Evolutionary conservation across 2,888 invertebrate species (phyloP).

Genomic region (Amphipyra tragopoginis): DNA sequence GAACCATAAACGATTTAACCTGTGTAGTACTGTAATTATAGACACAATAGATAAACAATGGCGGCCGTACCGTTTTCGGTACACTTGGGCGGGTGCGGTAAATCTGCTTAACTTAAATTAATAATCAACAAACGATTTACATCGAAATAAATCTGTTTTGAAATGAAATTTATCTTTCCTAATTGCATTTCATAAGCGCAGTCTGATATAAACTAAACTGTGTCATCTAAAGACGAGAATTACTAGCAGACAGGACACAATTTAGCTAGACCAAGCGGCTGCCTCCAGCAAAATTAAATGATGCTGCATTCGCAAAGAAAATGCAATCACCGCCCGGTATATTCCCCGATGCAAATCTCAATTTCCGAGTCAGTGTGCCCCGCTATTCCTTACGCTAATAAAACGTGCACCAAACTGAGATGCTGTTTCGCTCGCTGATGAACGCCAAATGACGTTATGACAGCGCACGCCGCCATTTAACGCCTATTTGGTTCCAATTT

Average conservation of each 20-base stretch:
- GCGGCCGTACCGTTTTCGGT: too few relatives aligned
- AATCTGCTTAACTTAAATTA: too few relatives aligned
- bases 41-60: too few relatives aligned
- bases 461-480: slow-evolving; percentile 91
- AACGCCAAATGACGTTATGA: slow-evolving; percentile 89
- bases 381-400: slow-evolving; percentile 90
- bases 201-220: slow-evolving; percentile 51
- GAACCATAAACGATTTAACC: too few relatives aligned
- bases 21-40: too few relatives aligned
- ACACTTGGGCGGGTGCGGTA: too few relatives aligned
- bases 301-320: slow-evolving; percentile 87
- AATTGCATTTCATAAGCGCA: slow-evolving; percentile 39
- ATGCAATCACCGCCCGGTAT: slow-evolving; percentile 87
- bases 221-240: slow-evolving; percentile 61
- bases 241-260: slow-evolving; percentile 72
- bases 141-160: too few relatives aligned
- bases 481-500: slow-evolving; percentile 92
- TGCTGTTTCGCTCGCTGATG: slow-evolving; percentile 89
- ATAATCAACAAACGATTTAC: too few relatives aligned
- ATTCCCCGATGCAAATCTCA: slow-evolving; percentile 87
- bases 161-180: slow-evolving; percentile 13
- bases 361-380: slow-evolving; percentile 87
- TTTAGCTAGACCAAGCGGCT: slow-evolving; percentile 78
- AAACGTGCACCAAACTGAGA: slow-evolving; percentile 88
- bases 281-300: slow-evolving; percentile 85